These are phyloP conservation scores for Scyliorhinus canicula DNA, from an alignment of 2,797 vertebrate genomes.

Conservation along the genomic window DNA sequence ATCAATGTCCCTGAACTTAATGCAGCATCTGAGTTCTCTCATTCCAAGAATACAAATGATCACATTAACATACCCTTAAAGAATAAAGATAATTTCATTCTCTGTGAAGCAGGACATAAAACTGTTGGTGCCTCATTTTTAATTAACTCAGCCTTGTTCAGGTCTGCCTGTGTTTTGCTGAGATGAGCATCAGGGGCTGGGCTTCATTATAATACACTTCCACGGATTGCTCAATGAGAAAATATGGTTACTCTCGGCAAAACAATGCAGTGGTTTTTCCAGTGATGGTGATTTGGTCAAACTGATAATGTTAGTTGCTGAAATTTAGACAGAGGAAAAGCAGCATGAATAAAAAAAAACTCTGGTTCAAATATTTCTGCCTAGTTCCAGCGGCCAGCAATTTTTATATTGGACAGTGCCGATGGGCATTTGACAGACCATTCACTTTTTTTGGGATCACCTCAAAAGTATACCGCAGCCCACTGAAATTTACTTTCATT, in stretches of 20 bases:
- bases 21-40: not conserved
- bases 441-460: too few species aligned
- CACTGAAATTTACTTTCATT: too few species aligned
- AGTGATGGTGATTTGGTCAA: constrained; percentile 30
- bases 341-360: constrained; percentile 53
- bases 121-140: not conserved
- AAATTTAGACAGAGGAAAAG: constrained; percentile 42
- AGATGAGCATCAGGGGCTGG: not conserved
- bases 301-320: constrained; percentile 34
- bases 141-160: constrained; percentile 11
- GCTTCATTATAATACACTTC: constrained; percentile 37
- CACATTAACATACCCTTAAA: constrained; percentile 19
- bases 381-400: constrained; percentile 45
- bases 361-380: constrained; percentile 45
- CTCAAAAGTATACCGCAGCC: too few species aligned
- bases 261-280: not conserved
- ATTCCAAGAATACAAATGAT: constrained; percentile 32
- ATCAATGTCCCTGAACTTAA: not conserved
- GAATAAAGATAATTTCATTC: not conserved
- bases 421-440: constrained; percentile 55
- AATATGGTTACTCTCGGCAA: constrained; percentile 16
- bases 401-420: constrained; percentile 49
- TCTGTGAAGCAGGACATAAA: not conserved
- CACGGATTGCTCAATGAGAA: constrained; percentile 44
- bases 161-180: not conserved